Evolutionary conservation across 2,888 invertebrate species (phyloP), one percentile per base, ranked within the genome.

Genomic region (Metopia argyrocephala): DNA sequence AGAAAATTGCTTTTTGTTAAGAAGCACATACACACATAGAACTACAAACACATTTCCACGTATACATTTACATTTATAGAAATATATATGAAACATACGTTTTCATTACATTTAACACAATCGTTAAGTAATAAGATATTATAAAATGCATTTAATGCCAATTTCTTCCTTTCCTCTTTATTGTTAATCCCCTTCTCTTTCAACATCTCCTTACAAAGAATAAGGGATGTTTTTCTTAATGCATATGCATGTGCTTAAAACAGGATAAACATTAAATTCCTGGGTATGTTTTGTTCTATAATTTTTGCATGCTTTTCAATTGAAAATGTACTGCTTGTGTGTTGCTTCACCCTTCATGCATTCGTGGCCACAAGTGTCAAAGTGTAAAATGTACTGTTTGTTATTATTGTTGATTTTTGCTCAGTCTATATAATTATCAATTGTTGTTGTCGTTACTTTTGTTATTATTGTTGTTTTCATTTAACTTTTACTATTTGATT

Each of bases 91-190:
- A 45, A 79, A 64, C 80, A 80, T 73, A 80, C 73, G 80, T 76
- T 80, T 75, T 76, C 31, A 64, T 76, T 76, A 80, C 38, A 38
- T 38, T 38, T 66, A 69, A 78, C n/a, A n/a, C 71, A 71, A 73
- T 48, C 68, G 57, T 31, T 52, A 64, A 46, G 76, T 76, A 80
- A 80, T 80, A 76, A 80, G 76, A 80, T 80, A 76, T 80, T 68
- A 50, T 68, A 64, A 80, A 80, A 76, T 76, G 73, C 80, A 80
- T 80, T 76, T 80, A 75, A 71, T 76, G 69, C 56, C 75, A 76
- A 66, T 71, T 69, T 54, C 56, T 69, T 54, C 56, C 31, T 50
- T 7, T 5, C 54, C 56, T 54, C 46, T 66, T 59, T 48, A 48
- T n/a, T 18, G 7, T 18, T 18, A 15, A 48, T 18, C 18, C 21